Percentiles rank a stretch among this genome's conserved stretches.
Evolutionary conservation across 2,113 vertebrate species (phyloP).

Genomic region (Australoheros scitulus): DNA sequence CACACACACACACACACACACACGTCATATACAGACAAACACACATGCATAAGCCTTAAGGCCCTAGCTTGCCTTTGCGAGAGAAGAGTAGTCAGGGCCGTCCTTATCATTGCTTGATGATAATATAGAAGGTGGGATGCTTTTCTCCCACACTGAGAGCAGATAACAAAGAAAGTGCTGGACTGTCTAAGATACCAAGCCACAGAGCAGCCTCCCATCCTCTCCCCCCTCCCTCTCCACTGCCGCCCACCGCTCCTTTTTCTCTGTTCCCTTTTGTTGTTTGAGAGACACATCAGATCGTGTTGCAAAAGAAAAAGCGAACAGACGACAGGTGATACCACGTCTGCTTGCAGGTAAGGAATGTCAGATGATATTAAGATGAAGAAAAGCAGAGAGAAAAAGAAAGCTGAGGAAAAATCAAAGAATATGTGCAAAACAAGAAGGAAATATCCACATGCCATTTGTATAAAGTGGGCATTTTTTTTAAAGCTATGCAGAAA

Average conservation of each 20-base stretch:
- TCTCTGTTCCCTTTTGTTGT: slow-evolving; percentile 66
- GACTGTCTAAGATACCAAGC: slow-evolving; percentile 60
- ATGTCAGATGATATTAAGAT: slow-evolving; percentile 55
- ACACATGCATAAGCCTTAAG: slow-evolving; percentile 20
- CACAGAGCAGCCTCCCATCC: slow-evolving; percentile 33
- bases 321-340: slow-evolving; percentile 62
- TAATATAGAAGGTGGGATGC: slow-evolving; percentile 70
- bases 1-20: neutral
- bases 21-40: neutral
- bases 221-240: slow-evolving; percentile 19
- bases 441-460: neutral
- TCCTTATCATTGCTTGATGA: slow-evolving; percentile 70
- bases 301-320: slow-evolving; percentile 65
- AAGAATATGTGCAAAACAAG: slow-evolving; percentile 12
- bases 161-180: slow-evolving; percentile 72
- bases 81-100: slow-evolving; percentile 49
- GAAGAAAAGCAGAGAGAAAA: neutral
- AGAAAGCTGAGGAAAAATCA: slow-evolving; percentile 7
- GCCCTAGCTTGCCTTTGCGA: slow-evolving; percentile 69
- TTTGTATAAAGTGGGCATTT: slow-evolving; percentile 2
- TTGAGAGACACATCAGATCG: slow-evolving; percentile 70
- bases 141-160: slow-evolving; percentile 54
- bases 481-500: neutral
- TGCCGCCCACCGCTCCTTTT: slow-evolving; percentile 16
- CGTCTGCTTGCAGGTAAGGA: slow-evolving; percentile 48